These are phyloP conservation scores for Bradypodion pumilum DNA, from an alignment of 2,797 vertebrate genomes.

Conservation along the genomic window DNA sequence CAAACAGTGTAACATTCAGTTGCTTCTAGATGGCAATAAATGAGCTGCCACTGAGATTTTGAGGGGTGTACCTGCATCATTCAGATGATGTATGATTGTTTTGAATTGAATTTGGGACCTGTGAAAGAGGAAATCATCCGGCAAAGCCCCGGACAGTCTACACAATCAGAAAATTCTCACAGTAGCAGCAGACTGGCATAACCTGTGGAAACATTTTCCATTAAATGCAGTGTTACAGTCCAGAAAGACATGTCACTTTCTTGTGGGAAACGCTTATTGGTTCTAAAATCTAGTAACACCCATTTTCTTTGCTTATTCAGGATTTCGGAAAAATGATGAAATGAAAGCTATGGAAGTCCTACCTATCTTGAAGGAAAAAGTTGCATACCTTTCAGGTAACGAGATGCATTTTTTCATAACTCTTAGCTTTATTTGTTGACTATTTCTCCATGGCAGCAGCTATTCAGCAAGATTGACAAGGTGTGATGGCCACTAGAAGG, in stretches of 20 bases:
- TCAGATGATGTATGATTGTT: not conserved
- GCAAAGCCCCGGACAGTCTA: not conserved
- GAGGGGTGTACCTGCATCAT: too few species aligned
- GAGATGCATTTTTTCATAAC: not conserved
- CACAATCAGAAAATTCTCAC: not conserved
- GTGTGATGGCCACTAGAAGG: too few species aligned
- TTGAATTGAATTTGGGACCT: not conserved
- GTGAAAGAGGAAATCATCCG: not conserved
- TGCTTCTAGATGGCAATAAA: too few species aligned
- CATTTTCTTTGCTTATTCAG: conserved; percentile 73
- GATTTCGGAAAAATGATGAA: conserved; percentile 96
- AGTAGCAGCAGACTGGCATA: not conserved
- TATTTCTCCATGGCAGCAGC: not conserved
- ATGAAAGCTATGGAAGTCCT: conserved; percentile 98
- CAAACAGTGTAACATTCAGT: too few species aligned
- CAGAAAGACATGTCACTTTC: not conserved
- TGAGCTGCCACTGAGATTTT: too few species aligned
- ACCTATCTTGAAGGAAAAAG: conserved; percentile 98
- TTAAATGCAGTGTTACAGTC: not conserved
- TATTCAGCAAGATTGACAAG: too few species aligned
- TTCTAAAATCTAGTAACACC: conserved; percentile 31
- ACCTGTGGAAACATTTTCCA: not conserved
- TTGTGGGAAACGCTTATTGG: not conserved
- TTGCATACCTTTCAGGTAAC: conserved; percentile 96
- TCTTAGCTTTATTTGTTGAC: not conserved